These are phyloP conservation scores for Syngnathus typhle DNA, from an alignment of 2,113 vertebrate species.

Conservation along the genomic window DNA sequence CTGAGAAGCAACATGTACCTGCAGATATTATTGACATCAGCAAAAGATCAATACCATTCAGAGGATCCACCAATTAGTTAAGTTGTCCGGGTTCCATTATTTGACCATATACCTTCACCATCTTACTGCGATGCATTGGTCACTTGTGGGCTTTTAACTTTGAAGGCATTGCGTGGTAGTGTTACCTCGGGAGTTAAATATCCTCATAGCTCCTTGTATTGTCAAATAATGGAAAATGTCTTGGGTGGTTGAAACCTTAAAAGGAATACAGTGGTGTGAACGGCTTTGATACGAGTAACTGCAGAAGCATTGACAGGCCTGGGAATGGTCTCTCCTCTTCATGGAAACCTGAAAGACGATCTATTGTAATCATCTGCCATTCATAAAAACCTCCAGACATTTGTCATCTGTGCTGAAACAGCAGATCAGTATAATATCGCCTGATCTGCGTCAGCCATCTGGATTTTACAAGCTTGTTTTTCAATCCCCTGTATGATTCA, in stretches of 20 bases:
- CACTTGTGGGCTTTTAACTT: not conserved
- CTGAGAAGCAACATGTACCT: not conserved
- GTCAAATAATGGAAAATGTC: not conserved
- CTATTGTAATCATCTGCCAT: conserved; percentile 35
- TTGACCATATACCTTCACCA: not conserved
- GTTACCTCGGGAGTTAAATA: not conserved
- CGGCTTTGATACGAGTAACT: not conserved
- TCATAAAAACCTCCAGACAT: conserved; percentile 21
- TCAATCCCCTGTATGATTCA: conserved; percentile 28
- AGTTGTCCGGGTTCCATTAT: not conserved
- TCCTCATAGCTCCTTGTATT: not conserved
- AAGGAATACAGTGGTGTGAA: not conserved
- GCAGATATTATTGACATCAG: not conserved
- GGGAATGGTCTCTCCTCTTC: conserved; percentile 51
- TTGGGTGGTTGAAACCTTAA: not conserved
- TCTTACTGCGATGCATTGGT: not conserved
- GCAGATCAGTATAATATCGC: conserved; percentile 6
- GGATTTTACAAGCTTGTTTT: conserved; percentile 38
- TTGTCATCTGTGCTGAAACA: conserved; percentile 28
- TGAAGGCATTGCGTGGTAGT: not conserved
- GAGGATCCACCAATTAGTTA: not conserved
- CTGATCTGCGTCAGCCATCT: conserved; percentile 31
- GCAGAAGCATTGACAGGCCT: conserved; percentile 3
- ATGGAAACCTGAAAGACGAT: conserved; percentile 42
- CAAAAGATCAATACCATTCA: not conserved